A percentile compares a stretch with the other conserved stretches of the same genome.
These are phyloP conservation scores for Lanius ludovicianus DNA, from an alignment of 2,113 vertebrate genomes.

Conservation along the genomic window DNA sequence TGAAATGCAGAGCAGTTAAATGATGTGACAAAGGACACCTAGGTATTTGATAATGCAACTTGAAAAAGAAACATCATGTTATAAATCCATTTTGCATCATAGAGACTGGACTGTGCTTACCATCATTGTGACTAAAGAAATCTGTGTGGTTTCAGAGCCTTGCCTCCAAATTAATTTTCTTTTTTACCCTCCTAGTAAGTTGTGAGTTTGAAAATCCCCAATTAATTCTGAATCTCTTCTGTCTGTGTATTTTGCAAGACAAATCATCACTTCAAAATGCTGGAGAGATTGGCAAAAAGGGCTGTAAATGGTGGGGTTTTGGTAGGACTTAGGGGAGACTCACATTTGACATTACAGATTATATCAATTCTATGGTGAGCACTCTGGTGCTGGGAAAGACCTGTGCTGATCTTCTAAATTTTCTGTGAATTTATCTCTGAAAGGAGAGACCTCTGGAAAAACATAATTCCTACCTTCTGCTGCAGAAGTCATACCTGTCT, in stretches of 20 bases:
- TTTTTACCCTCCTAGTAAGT: neutral
- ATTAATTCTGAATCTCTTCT: neutral
- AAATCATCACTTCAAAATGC: neutral
- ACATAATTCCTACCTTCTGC: neutral
- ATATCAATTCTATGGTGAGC: neutral
- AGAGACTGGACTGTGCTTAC: neutral
- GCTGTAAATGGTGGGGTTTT: neutral
- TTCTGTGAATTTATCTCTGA: neutral
- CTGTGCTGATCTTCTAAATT: neutral
- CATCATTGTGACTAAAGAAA: neutral
- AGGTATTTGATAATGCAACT: slow-evolving; percentile 48
- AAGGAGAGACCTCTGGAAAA: neutral
- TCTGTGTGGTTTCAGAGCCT: neutral
- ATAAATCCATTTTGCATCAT: slow-evolving; percentile 30
- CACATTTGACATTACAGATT: neutral
- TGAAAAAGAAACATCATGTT: slow-evolving; percentile 51
- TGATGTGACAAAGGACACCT: slow-evolving; percentile 36
- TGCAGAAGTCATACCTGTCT: neutral
- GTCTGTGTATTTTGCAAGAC: neutral
- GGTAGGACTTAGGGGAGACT: neutral
- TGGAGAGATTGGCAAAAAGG: neutral
- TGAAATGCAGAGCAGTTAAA: slow-evolving; percentile 44
- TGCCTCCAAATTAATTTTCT: neutral
- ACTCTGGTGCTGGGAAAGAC: neutral
- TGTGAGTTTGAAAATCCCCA: neutral